phyloP scores from a whole-genome alignment of 2,797 vertebrate species.

The Podargus strigoides region DNA sequence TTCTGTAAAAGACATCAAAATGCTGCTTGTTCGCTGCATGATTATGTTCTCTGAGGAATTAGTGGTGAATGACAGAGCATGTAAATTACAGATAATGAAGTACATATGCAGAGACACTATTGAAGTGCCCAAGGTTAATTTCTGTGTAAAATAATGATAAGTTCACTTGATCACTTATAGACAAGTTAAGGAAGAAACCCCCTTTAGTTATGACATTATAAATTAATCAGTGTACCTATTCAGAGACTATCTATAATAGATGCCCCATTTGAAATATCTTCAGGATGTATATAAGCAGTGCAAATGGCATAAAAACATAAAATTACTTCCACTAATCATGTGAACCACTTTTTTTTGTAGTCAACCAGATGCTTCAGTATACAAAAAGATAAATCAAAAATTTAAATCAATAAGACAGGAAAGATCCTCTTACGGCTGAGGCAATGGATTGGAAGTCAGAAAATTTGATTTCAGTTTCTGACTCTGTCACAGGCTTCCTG shows the following conservation, averaged over 20 bases:
- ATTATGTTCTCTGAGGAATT: slow-evolving; percentile 19
- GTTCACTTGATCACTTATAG: not conserved
- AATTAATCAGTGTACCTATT: not conserved
- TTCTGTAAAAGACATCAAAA: not conserved
- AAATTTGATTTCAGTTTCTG: slow-evolving; percentile 35
- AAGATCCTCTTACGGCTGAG: not conserved
- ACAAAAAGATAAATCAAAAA: not conserved
- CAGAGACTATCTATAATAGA: not conserved
- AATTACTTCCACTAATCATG: not conserved
- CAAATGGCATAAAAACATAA: not conserved
- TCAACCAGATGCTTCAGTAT: not conserved
- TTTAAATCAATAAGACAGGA: slow-evolving; percentile 23
- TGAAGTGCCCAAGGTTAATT: slow-evolving; percentile 15
- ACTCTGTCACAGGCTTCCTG: slow-evolving; percentile 28
- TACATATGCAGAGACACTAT: not conserved
- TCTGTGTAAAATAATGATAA: not conserved
- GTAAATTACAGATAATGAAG: slow-evolving; percentile 25
- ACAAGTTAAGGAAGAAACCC: not conserved
- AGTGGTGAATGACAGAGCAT: not conserved
- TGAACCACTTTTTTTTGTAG: not conserved
- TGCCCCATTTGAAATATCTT: not conserved
- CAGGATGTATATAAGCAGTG: not conserved
- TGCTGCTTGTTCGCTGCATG: not conserved
- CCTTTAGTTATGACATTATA: not conserved
- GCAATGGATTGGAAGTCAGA: not conserved